Evolutionary conservation across 2,797 vertebrate species (phyloP), one percentile per base, ranked within the genome.

Genomic region (Benthosema pterotum): DNA sequence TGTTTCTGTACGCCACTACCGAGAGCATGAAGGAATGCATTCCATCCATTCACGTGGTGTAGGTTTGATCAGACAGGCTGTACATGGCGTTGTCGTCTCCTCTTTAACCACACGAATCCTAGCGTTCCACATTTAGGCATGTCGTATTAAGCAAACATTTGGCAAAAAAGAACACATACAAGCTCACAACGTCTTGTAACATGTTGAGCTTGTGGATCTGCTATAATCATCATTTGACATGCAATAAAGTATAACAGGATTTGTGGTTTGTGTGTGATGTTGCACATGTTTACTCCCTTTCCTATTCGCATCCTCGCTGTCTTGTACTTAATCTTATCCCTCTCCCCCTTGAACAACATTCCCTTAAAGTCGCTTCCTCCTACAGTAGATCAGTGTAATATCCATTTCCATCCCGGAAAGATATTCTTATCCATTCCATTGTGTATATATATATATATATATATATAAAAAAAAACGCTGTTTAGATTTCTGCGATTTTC

Each of bases 371-470:
- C 19, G 4, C 53, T 64, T 70, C 32, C 32, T 9, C 32, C 32
- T 38, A 11, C 32, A 38, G 32, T 38, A 38, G 55, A 16, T 54
- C 50, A 49, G 42, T 43, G 14, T 60, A 63, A 69, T 58, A 43
- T 71, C 74, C 9, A 64, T 57, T 68, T 61, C 63, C 43, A 77
- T 45, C 28, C 52, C 54, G 42, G 65, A 48, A 52, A 68, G 42
- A 71, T 60, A 61, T 54, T 32, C 8, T 46, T 2, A 46, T 42
- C 14, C 42, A 46, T 53, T 57, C 60, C 11, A 18, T 18, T 86
- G 75, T 85, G 75, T 76, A 87, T 78, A 82, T n/a, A n/a, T n/a
- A n/a, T n/a, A n/a, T n/a, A n/a, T n/a, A n/a, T n/a, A n/a, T n/a
- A n/a, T n/a, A n/a, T n/a, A n/a, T n/a, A n/a, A n/a, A n/a, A n/a